Evolutionary conservation across 1,140 invertebrate genomes (phyloP), one percentile per base, ranked within the genome.

Genomic region (Heliconius eleuchia): DNA sequence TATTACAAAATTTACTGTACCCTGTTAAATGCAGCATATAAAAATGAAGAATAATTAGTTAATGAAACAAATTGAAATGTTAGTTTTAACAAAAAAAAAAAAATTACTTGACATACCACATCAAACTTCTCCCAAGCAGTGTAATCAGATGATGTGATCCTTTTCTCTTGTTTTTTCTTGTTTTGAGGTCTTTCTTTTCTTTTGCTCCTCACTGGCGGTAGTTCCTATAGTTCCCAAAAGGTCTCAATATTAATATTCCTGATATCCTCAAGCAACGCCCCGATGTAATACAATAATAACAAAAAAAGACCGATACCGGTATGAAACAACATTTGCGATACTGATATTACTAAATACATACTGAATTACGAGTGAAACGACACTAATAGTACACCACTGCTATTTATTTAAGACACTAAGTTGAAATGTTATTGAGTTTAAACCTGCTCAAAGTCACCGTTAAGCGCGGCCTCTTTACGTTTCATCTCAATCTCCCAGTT

Each of bases 401-500:
- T 37, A 83, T 37, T 76, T 52, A 60, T 72, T 46, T 57, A 76
- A 57, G 73, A 82, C 57, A 81, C 73, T 79, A 82, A 74, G 60
- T 74, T 72, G 60, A 78, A 74, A 50, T 73, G 72, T 57, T 50
- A 71, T 71, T 71, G 30, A 39, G 37, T 79, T 80, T 79, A 86
- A 91, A 94, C 92, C 93, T 94, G 91, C 83, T 90, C 89, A 80
- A 90, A 89, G 78, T 87, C 88, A 73, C 89, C 91, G 85, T 90
- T 94, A 37, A 96, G 84, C 73, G 96, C 95, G 78, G 95, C 90
- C 82, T 99, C 98, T 94, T 97, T 98, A 80, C 95, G 95, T 94
- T 97, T 98, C 94, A 98, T 98, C 84, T 98, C 96, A 75, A 95
- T 94, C 89, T 98, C 97, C 98, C 98, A 99, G 86, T 95, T 96